These are phyloP conservation scores for Leptodirus hochenwartii DNA, from an alignment of 2,888 invertebrate genomes.

Conservation along the genomic window DNA sequence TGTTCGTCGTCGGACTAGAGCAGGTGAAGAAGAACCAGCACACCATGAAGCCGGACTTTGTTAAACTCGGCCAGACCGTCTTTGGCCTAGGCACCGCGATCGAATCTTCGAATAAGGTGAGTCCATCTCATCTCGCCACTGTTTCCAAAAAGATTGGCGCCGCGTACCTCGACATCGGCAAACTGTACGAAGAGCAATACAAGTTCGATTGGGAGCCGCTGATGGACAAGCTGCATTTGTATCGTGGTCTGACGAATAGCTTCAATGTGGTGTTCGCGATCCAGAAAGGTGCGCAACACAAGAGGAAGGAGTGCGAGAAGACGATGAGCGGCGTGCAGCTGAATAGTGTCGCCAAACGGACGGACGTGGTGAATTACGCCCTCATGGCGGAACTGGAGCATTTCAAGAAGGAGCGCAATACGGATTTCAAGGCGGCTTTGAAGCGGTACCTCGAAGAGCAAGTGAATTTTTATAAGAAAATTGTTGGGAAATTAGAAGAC, in stretches of 20 bases:
- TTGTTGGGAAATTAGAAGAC: constrained; percentile 54
- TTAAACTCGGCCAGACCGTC: constrained; percentile 77
- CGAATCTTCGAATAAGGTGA: constrained; percentile 47
- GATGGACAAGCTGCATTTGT: constrained; percentile 80
- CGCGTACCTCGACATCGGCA: constrained; percentile 76
- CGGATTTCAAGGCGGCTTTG: constrained; percentile 72
- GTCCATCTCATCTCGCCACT: constrained; percentile 49
- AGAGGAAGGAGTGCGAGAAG: constrained; percentile 76
- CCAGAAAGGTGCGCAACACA: constrained; percentile 79
- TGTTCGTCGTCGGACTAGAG: constrained; percentile 63
- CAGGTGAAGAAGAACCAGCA: constrained; percentile 77
- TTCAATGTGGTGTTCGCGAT: constrained; percentile 83
- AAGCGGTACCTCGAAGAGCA: constrained; percentile 75
- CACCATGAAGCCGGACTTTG: constrained; percentile 77
- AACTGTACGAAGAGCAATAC: constrained; percentile 78
- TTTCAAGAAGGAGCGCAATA: constrained; percentile 73
- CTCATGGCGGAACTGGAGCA: constrained; percentile 89
- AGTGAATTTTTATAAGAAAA: constrained; percentile 78
- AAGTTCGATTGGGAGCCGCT: constrained; percentile 82
- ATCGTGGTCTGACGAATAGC: constrained; percentile 77
- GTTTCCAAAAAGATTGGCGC: constrained; percentile 71
- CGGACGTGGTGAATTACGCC: constrained; percentile 84
- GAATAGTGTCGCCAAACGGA: constrained; percentile 62
- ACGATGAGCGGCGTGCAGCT: constrained; percentile 70
- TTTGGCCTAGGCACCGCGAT: constrained; percentile 69